Evolutionary conservation across 2,888 invertebrate genomes (phyloP).

Genomic region (Aphodius sticticus): DNA sequence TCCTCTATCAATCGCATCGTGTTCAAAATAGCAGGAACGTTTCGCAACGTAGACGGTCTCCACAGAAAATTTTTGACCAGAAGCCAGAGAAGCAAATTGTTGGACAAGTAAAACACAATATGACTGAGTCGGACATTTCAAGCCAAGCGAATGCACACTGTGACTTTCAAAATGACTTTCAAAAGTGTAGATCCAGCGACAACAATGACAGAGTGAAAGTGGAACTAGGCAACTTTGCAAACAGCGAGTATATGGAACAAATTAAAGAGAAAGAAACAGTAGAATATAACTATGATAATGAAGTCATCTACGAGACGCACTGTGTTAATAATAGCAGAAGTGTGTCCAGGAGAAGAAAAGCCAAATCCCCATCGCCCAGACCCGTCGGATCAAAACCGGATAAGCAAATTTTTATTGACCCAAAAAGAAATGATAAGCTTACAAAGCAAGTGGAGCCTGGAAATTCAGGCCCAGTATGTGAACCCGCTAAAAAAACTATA

Average conservation of each 20-base stretch:
- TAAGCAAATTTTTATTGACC: background rate
- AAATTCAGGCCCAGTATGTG: background rate
- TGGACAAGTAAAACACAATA: background rate
- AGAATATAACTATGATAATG: background rate
- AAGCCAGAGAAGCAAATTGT: background rate
- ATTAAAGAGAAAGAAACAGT: background rate
- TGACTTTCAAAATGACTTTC: background rate
- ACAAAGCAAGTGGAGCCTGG: background rate
- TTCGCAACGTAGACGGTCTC: too few species aligned
- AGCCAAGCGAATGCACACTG: background rate
- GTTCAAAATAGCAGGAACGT: background rate
- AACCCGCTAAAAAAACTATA: background rate
- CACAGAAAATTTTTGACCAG: too few species aligned
- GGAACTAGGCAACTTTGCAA: background rate
- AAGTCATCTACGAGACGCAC: background rate
- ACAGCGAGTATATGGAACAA: background rate
- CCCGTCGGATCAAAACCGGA: background rate
- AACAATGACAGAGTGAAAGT: background rate
- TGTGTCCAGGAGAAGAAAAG: constrained; percentile 21
- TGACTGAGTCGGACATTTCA: background rate
- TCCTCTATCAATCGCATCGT: background rate
- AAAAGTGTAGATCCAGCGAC: too few species aligned
- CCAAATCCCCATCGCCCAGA: constrained; percentile 13
- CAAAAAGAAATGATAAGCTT: background rate
- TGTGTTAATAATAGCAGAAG: constrained; percentile 25